Conservation (phyloP, 2,113 vertebrate species). For the Entelurus aequoreus region DNA sequence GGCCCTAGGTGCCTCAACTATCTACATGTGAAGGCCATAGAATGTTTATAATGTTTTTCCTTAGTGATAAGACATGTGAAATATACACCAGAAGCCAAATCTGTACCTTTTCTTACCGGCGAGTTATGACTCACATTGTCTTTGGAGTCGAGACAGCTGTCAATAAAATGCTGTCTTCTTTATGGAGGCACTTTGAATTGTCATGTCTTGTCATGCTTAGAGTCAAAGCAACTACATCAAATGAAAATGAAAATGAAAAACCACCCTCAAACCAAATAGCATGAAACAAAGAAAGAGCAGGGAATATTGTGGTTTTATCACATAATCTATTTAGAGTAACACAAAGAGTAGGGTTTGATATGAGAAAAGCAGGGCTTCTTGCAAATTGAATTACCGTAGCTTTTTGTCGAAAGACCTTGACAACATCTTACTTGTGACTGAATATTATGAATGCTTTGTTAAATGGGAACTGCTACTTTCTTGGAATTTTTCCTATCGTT, state of each 20-base stretch:
- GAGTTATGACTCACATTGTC: slow-evolving; percentile 19
- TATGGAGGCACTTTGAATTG: not conserved
- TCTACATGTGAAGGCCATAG: no score
- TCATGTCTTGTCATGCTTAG: not conserved
- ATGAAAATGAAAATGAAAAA: not conserved
- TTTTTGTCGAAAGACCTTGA: slow-evolving; percentile 14
- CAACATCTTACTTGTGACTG: not conserved
- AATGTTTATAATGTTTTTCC: not conserved
- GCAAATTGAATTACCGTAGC: slow-evolving; percentile 20
- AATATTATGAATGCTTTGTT: not conserved
- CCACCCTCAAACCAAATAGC: no score
- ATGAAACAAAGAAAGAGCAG: no score
- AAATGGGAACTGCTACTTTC: no score
- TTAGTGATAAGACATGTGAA: slow-evolving; percentile 1
- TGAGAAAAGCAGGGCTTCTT: slow-evolving; percentile 22
- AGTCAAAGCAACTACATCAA: not conserved
- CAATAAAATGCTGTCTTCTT: slow-evolving; percentile 32
- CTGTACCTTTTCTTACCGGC: slow-evolving; percentile 12
- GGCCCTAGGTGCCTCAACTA: no score
- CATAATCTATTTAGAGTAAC: not conserved
- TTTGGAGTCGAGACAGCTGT: slow-evolving; percentile 10
- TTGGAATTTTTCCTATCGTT: no score
- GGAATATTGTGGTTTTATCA: not conserved
- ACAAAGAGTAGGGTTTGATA: slow-evolving; percentile 12
- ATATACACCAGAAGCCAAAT: slow-evolving; percentile 28